Conservation (phyloP, 2,797 vertebrate genomes). For the Ctenosaura bakeri region DNA sequence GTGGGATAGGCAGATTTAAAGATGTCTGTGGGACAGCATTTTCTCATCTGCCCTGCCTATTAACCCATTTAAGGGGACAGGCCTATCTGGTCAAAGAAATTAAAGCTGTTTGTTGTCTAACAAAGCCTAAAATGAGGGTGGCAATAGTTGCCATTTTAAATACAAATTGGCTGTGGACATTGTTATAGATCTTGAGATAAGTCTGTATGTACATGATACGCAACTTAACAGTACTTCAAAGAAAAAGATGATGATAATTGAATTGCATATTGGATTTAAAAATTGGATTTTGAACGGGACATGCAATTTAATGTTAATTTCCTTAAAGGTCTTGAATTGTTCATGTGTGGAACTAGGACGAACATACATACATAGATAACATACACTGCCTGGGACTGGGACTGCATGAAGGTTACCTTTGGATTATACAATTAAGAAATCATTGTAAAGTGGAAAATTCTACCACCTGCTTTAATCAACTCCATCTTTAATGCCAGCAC, state of each 20-base stretch:
- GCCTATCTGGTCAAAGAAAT: background rate
- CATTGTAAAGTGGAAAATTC: background rate
- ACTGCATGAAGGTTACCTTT: background rate
- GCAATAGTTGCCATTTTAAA: background rate
- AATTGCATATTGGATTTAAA: no score
- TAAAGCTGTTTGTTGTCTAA: background rate
- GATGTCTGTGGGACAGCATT: no score
- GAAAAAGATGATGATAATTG: no score
- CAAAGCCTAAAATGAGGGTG: background rate
- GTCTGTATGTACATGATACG: no score
- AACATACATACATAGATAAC: background rate
- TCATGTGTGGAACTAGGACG: background rate
- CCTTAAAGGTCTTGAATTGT: background rate
- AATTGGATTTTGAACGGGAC: no score
- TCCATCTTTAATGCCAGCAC: slow-evolving; percentile 19
- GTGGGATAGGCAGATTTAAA: background rate
- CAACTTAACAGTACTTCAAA: no score
- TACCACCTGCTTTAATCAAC: slow-evolving; percentile 40
- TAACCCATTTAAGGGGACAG: no score
- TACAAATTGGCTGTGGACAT: background rate
- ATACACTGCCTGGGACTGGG: background rate
- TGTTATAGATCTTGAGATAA: background rate
- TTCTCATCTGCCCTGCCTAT: background rate
- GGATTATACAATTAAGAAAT: background rate
- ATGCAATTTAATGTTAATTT: no score